A percentile compares a stretch with the other conserved stretches of the same genome.
These are phyloP conservation scores for Gambelia wislizenii DNA, from an alignment of 2,797 vertebrate species.

Conservation along the genomic window DNA sequence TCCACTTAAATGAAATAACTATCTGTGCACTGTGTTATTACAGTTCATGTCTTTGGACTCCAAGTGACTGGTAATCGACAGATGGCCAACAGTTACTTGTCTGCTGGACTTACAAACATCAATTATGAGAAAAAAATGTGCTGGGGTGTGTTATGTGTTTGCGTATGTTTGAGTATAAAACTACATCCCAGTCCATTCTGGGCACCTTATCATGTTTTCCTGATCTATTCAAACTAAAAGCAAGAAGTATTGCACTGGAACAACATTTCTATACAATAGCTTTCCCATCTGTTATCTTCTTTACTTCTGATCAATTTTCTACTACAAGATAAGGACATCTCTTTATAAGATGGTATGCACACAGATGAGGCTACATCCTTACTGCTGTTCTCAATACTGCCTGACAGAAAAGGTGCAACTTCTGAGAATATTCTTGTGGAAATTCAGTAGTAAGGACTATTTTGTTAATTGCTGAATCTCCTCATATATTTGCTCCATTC, in stretches of 20 bases:
- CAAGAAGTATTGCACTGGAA: background rate
- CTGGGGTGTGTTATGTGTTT: background rate
- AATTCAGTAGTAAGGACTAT: constrained; percentile 1
- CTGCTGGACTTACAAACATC: background rate
- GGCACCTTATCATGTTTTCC: background rate
- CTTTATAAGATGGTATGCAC: background rate
- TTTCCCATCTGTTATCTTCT: background rate
- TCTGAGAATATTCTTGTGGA: background rate
- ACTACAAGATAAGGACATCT: background rate
- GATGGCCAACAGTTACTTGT: background rate
- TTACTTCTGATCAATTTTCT: background rate
- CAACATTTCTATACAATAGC: background rate
- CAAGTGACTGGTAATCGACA: background rate
- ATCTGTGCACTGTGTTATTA: background rate
- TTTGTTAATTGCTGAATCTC: background rate
- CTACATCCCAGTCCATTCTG: background rate
- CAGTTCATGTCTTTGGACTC: background rate
- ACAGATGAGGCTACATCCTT: background rate
- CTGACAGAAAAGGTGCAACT: background rate
- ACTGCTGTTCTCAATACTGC: background rate
- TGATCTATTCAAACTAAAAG: background rate
- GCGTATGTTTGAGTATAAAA: background rate
- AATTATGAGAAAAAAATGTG: background rate
- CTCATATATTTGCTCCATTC: background rate
- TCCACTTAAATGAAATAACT: background rate